Evolutionary conservation across 2,888 invertebrate species (phyloP), one percentile per base, ranked within the genome.

Genomic region (Dicyrtomina minuta): DNA sequence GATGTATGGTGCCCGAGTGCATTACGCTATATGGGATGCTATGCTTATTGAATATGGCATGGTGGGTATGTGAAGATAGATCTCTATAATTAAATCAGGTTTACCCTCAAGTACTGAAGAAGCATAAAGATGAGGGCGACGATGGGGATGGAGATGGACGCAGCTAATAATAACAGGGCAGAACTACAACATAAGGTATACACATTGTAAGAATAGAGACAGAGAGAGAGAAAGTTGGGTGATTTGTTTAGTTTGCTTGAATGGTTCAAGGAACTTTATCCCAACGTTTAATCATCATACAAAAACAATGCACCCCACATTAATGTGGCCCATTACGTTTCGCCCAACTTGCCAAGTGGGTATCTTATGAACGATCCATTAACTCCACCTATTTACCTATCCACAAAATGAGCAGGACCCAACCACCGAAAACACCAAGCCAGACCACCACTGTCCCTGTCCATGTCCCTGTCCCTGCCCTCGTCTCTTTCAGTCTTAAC

Each of bases 321-420:
- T 77, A 77, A 70, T 75, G 72, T 75, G 74, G 70, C 77, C 76
- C 76, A 77, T 77, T 77, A 77, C 76, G 69, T 75, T 72, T 71
- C 56, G 24, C 65, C 43, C 41, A 53, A 55, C 53, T 56, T 55
- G 66, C 43, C 61, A 61, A 60, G 61, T 61, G 26, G 24, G 22
- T 46, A 44, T 56, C 56, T 66, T 53, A 55, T 44, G 20, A 55
- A 55, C 66, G 55, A 64, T 26, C 49, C 64, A 64, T 64, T 64
- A 27, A 64, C 33, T 46, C 46, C 46, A 46, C 46, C 17, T 17
- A 17, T 46, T 46, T 46, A 46, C 15, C 46, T 15, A 46, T 46
- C 46, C 46, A 15, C 46, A 46, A n/a, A n/a, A 46, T 46, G 46
- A 46, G 17, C 46, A 41, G 8, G 43, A 13, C 43, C 43, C 43